phyloP scores from a whole-genome alignment of 2,888 invertebrate species.

The Habrosyne pyritoides region DNA sequence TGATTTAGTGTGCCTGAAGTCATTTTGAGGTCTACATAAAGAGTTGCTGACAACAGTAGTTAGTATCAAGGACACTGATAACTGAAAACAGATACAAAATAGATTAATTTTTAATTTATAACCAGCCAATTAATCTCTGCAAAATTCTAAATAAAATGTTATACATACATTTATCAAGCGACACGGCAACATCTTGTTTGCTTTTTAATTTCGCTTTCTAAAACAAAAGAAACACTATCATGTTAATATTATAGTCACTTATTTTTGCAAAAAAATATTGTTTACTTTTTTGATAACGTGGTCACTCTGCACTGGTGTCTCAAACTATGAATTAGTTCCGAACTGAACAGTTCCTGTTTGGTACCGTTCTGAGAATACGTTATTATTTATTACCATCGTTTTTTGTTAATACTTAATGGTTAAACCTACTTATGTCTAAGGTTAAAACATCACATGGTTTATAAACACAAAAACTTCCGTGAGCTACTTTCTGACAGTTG shows the following conservation, averaged over 20 bases:
- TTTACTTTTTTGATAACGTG: conserved; percentile 8
- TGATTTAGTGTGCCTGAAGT: conserved; percentile 9
- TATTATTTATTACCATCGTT: conserved; percentile 3
- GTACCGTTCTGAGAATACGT: conserved; percentile 11
- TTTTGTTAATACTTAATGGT: conserved; percentile 6
- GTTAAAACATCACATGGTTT: background rate
- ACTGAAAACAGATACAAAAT: conserved; percentile 4
- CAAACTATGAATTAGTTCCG: conserved; percentile 12
- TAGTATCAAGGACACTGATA: background rate
- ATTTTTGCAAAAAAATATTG: background rate
- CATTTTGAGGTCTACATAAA: conserved; percentile 3
- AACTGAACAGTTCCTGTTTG: conserved; percentile 12
- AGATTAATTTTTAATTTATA: conserved; percentile 9
- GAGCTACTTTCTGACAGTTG: background rate
- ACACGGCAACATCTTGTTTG: background rate
- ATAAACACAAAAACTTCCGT: conserved; percentile 4
- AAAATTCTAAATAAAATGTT: background rate
- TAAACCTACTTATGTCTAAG: background rate
- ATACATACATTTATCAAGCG: background rate
- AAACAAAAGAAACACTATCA: conserved; percentile 1
- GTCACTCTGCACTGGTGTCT: conserved; percentile 8
- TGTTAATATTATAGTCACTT: background rate
- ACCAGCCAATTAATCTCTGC: background rate
- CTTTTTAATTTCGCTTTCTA: background rate
- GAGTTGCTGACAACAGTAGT: conserved; percentile 2